Evolutionary conservation across 92 coral and sea anemone species (phyloP), one percentile per base, ranked within the genome.

Genomic region (Porites rus): DNA sequence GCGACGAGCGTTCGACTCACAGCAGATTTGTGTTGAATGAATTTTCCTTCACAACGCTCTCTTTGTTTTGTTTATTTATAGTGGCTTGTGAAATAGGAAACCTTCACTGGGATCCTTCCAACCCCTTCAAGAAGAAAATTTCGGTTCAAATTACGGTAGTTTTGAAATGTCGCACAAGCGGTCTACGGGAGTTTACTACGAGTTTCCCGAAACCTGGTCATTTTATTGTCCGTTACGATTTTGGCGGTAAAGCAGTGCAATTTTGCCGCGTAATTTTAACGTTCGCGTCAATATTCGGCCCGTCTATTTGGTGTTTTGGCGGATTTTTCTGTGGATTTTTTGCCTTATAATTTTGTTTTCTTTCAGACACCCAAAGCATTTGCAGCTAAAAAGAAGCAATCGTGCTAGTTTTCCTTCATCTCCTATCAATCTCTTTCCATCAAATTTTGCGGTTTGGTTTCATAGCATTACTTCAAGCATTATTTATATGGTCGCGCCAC

Each of bases 401-500:
- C 28, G 17, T 46, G 72, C 50, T 78, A 61, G 31, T 38, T 43
- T 64, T 62, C 46, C 60, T 10, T 62, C 54, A 0, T 61, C 60
- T 50, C 7, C 24, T 8, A 19, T 46, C 73, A 79, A 65, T 51
- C 50, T 74, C 50, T 53, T 28, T 50, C n/a, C 24, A 43, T 72
- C 74, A 51, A 31, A 75, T 17, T 81, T 58, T 86, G 80, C 87
- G 69, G 93, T 87, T 86, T 78, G 66, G 72, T 72, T 70, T 76
- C 79, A 72, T 78, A n/a, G 84, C 61, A 65, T 72, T 22, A 62
- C 69, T 76, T 38, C 46, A 69, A 51, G 1, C 64, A 22, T 82
- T 82, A 75, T 72, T 86, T 68, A 74, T 74, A 71, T 74, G 79
- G 76, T 24, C 68, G 71, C 56, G 61, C 87, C 92, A 90, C 90